Conservation (phyloP, 1,140 invertebrate genomes). For the Drosophila sturtevanti region DNA sequence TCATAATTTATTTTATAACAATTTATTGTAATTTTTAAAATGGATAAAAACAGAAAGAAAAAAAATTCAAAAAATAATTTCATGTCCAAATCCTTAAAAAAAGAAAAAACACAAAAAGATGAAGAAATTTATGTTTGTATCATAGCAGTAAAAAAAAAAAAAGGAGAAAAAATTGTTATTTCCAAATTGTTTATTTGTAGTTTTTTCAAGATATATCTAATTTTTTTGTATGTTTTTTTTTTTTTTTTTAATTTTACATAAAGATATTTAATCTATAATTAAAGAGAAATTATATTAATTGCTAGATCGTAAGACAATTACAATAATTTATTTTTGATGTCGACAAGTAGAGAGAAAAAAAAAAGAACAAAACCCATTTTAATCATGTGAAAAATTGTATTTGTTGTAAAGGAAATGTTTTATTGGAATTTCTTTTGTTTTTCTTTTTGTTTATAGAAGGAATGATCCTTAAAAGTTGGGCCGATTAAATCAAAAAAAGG, state of each 20-base stretch:
- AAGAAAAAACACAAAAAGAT: neutral
- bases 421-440: neutral
- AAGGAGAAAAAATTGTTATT: conserved; percentile 36
- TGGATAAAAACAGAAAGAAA: conserved; percentile 47
- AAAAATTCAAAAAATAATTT: conserved; percentile 35
- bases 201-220: conserved; percentile 30
- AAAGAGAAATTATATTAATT: conserved; percentile 1
- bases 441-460: neutral
- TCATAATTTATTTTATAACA: conserved; percentile 76
- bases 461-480: neutral
- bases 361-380: neutral
- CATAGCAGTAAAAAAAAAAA: neutral
- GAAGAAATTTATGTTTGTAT: conserved; percentile 18
- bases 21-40: conserved; percentile 71
- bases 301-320: neutral
- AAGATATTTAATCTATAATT: conserved; percentile 4
- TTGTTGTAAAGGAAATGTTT: neutral
- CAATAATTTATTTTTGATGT: conserved; percentile 6
- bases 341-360: neutral
- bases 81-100: conserved; percentile 33
- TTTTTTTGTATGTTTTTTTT: neutral
- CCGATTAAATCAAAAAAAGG: neutral
- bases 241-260: conserved; percentile 2
- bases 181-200: conserved; percentile 9
- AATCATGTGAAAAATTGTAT: neutral